phyloP scores from a whole-genome alignment of 1,140 invertebrate species.

The Drosophila kikkawai region DNA sequence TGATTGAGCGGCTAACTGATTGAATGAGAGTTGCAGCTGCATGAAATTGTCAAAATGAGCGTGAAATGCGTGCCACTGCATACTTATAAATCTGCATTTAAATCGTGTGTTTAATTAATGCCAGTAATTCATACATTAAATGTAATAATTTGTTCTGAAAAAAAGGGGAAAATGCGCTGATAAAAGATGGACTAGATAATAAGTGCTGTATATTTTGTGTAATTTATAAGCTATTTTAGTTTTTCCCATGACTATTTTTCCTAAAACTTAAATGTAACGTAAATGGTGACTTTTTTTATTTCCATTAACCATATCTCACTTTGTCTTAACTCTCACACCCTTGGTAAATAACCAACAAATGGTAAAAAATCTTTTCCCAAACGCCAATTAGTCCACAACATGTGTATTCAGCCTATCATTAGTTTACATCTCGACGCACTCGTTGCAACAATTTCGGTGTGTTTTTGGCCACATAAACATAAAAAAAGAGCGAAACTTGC shows the following conservation, averaged over 20 bases:
- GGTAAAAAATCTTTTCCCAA: conserved; percentile 41
- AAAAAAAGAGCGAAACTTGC: conserved; percentile 58
- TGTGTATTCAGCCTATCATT: conserved; percentile 68
- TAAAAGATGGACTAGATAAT: background rate
- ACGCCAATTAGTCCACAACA: conserved; percentile 69
- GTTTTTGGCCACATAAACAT: conserved; percentile 45
- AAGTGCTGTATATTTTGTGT: background rate
- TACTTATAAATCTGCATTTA: conserved; percentile 28
- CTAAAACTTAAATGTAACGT: background rate
- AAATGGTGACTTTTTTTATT: background rate
- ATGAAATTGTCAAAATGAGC: conserved; percentile 65
- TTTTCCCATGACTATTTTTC: background rate
- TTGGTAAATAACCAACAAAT: conserved; percentile 34
- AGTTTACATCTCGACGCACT: conserved; percentile 73
- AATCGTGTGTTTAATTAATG: conserved; percentile 44
- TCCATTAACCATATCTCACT: background rate
- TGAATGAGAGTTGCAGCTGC: conserved; percentile 44
- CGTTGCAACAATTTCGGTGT: conserved; percentile 64
- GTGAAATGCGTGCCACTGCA: conserved; percentile 49
- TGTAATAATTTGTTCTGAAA: conserved; percentile 40
- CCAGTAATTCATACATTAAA: conserved; percentile 56
- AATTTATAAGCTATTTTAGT: background rate
- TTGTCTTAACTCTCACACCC: conserved; percentile 36
- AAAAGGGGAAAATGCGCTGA: conserved; percentile 9
- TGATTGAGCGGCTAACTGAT: conserved; percentile 48